Conservation (phyloP, 2,113 vertebrate species). For the Indicator indicator region DNA sequence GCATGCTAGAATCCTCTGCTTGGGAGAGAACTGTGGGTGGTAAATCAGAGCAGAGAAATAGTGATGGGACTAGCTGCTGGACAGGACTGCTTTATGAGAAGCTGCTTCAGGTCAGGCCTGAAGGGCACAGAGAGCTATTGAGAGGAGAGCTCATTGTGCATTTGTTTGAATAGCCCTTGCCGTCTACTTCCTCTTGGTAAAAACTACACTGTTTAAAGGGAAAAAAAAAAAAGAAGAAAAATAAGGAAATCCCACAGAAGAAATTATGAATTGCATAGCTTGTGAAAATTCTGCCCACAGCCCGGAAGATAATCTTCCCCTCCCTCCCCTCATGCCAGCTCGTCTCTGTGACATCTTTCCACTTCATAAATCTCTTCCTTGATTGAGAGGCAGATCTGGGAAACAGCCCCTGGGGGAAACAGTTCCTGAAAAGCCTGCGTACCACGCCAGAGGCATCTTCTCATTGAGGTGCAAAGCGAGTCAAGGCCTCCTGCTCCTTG, state of each 20-base stretch:
- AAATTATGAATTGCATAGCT: not conserved
- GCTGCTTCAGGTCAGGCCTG: not conserved
- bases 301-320: not conserved
- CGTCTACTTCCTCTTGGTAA: not conserved
- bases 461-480: conserved; percentile 26
- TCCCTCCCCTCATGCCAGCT: not conserved
- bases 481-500: not conserved
- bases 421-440: conserved; percentile 54
- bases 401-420: conserved; percentile 53
- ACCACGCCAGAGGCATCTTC: conserved; percentile 54
- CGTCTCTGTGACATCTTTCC: conserved; percentile 32
- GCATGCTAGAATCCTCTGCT: not conserved
- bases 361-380: conserved; percentile 39
- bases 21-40: not conserved
- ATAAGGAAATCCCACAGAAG: not conserved
- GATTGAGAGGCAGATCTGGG: conserved; percentile 61
- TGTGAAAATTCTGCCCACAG: conserved; percentile 6
- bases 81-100: not conserved
- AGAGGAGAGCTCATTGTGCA: not conserved
- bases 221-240: not conserved
- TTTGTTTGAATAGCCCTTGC: not conserved
- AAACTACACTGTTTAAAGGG: not conserved
- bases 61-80: not conserved
- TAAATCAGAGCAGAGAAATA: not conserved
- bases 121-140: not conserved